Evolutionary conservation across 2,113 vertebrate genomes (phyloP).

Genomic region (Terrapene triunguis): DNA sequence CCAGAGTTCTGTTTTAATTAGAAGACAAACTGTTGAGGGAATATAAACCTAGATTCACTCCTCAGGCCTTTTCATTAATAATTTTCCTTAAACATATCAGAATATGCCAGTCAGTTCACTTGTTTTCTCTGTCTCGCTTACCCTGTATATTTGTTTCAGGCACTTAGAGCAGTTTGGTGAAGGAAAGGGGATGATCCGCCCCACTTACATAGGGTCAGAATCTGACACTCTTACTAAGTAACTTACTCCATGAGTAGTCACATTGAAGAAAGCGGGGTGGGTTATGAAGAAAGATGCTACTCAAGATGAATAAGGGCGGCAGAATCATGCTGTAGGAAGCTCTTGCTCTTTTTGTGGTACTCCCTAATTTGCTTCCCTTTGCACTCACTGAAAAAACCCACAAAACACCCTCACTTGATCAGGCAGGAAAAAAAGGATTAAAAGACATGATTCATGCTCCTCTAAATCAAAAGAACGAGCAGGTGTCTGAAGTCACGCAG

Average conservation of each 20-base stretch:
- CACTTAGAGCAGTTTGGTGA: not conserved
- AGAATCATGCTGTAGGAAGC: rapidly evolving
- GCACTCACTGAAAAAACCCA: not conserved
- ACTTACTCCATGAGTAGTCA: rapidly evolving
- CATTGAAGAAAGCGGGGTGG: not conserved
- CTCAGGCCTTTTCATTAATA: conserved; percentile 58
- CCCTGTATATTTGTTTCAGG: not conserved
- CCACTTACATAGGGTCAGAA: not conserved
- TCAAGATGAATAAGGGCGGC: rapidly evolving
- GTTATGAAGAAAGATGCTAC: not conserved
- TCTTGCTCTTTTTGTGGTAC: not conserved
- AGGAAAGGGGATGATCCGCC: not conserved
- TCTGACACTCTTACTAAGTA: not conserved
- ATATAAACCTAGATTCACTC: conserved; percentile 64
- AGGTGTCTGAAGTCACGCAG: not conserved
- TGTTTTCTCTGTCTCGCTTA: not conserved
- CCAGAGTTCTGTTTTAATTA: conserved; percentile 69
- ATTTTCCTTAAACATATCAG: conserved; percentile 32
- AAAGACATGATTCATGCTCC: not conserved
- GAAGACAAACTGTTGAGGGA: conserved; percentile 72
- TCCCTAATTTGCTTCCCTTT: not conserved
- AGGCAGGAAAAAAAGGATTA: not conserved
- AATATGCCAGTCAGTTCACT: conserved; percentile 16
- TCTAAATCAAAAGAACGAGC: not conserved
- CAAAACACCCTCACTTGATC: not conserved